These are phyloP conservation scores for Platygyra sinensis DNA, from an alignment of 64 coral and sea anemone species.

Conservation along the genomic window DNA sequence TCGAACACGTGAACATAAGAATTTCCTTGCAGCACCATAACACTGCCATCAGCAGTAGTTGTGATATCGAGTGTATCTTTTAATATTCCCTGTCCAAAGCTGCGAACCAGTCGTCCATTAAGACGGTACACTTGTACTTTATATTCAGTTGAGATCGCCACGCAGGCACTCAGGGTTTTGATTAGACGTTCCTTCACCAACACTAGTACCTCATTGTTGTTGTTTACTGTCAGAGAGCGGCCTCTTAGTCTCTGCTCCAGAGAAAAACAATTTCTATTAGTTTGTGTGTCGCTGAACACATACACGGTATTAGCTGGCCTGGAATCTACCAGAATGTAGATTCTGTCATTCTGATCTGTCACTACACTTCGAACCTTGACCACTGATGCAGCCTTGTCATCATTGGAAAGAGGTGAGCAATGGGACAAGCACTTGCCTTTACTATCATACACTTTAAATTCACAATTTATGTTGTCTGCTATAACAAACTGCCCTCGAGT, in stretches of 20 bases:
- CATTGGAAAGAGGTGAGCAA: too few species aligned
- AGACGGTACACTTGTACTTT: not conserved
- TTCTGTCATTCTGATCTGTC: not conserved
- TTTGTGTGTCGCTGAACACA: not conserved
- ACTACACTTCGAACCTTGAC: not conserved
- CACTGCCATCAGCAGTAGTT: not conserved
- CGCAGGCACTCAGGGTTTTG: not conserved
- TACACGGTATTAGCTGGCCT: not conserved
- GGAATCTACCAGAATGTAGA: slow-evolving; percentile 20
- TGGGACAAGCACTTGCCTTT: slow-evolving; percentile 1
- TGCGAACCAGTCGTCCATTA: slow-evolving; percentile 26
- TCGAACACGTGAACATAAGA: slow-evolving; percentile 32
- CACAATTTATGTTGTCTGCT: not conserved
- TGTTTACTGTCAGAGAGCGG: slow-evolving; percentile 19
- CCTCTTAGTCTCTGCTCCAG: not conserved
- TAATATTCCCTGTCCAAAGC: slow-evolving; percentile 22
- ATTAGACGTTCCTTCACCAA: not conserved
- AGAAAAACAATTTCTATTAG: not conserved
- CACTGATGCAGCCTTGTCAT: not conserved
- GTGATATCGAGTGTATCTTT: not conserved
- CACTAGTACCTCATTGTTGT: slow-evolving; percentile 4
- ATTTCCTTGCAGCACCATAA: slow-evolving; percentile 31
- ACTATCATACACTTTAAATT: slow-evolving; percentile 14
- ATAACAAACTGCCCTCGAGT: not conserved
- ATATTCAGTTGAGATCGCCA: not conserved